Evolutionary conservation across 2,888 invertebrate species (phyloP), one percentile per base, ranked within the genome.

Genomic region (Nephrotoma appendiculata): DNA sequence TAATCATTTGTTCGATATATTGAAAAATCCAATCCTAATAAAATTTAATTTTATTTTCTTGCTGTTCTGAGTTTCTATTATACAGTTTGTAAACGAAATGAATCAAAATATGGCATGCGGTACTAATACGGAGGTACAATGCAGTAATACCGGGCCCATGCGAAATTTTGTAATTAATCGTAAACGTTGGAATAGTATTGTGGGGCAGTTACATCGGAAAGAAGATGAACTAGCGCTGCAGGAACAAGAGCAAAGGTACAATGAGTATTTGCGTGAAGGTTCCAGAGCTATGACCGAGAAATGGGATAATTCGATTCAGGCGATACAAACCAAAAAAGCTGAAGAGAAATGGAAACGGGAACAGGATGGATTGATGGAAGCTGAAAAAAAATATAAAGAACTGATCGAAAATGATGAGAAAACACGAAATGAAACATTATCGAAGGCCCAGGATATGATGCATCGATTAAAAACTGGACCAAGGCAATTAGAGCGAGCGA

Each of bases 241-340:
- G 0, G 91, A 92, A 2, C 90, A 90, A 48, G 92, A 92, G 83
- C 88, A 89, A 9, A 91, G 90, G 6, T 89, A 91, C 41, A 90
- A 90, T 83, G 89, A 90, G 71, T 90, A 91, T 57, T 87, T 92
- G 42, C 92, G 92, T 87, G 89, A 92, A 15, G 91, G 90, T 0
- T 92, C 92, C 0, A 90, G 91, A 83, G 89, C 90, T 9, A 91
- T 93, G 91, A 92, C 91, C 0, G 90, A 90, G 88, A 89, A 89
- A 86, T 93, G 92, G 92, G 90, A 90, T n/a, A 91, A 92, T 83
- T 92, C 92, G 0, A 89, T 91, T 52, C 91, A 92, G 89, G 92
- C 91, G 89, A 87, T 83, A 85, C 87, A 86, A 71, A 85, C 87
- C 48, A 87, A 87, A 41, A 87, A 88, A 86, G 41, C 48, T 19